phyloP scores from a whole-genome alignment of 2,113 vertebrate species.

The Eulemur macaco region DNA sequence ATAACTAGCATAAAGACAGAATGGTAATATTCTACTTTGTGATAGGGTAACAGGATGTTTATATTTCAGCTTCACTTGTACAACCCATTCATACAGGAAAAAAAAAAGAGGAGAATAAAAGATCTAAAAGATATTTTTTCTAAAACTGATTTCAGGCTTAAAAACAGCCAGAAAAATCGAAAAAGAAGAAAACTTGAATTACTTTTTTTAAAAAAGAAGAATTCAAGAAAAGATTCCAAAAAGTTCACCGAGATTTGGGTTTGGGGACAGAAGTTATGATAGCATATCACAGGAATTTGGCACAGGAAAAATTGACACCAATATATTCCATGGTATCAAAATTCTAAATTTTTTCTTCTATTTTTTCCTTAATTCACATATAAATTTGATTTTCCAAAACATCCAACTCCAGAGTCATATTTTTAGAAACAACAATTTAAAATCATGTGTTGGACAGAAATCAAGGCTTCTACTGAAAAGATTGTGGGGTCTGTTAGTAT shows the following conservation, averaged over 20 bases:
- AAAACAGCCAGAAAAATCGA: neutral
- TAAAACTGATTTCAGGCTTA: neutral
- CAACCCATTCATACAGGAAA: neutral
- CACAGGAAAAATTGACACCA: neutral
- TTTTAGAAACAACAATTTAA: slow-evolving; percentile 26
- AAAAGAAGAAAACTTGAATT: neutral
- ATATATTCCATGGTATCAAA: neutral
- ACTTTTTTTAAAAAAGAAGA: neutral
- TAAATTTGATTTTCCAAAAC: neutral
- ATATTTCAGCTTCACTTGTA: neutral
- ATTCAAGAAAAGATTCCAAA: slow-evolving; percentile 27
- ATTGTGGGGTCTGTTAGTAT: neutral
- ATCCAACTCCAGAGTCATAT: neutral
- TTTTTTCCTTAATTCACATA: slow-evolving; percentile 33
- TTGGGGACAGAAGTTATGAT: neutral
- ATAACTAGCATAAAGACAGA: neutral
- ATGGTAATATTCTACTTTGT: neutral
- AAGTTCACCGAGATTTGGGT: neutral
- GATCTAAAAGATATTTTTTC: neutral
- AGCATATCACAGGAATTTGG: neutral
- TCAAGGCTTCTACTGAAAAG: neutral
- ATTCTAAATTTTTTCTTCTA: neutral
- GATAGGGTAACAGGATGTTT: neutral
- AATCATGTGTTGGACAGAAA: neutral
- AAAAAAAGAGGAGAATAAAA: neutral